phyloP scores from a whole-genome alignment of 2,888 invertebrate species.

The Andrena trimmerana region DNA sequence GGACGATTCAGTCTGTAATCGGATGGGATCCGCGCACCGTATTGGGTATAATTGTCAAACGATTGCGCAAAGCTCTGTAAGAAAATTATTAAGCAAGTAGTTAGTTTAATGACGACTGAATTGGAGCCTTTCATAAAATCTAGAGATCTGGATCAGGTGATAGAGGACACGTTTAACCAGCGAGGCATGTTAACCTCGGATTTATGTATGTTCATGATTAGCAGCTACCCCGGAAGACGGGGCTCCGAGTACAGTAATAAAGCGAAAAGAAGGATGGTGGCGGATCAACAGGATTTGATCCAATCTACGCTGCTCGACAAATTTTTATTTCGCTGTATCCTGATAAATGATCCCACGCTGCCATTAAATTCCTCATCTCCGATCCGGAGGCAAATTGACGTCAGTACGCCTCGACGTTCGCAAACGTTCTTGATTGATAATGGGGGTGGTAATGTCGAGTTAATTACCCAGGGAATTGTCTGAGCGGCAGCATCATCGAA shows the following conservation, averaged over 20 bases:
- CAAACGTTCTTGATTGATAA: not conserved
- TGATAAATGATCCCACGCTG: not conserved
- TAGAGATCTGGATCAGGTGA: not conserved
- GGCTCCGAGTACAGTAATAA: conserved; percentile 11
- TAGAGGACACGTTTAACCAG: not conserved
- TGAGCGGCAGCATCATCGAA: not conserved
- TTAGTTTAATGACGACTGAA: not conserved
- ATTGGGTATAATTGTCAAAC: no score
- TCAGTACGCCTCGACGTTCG: not conserved
- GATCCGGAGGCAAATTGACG: not conserved
- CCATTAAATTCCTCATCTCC: not conserved
- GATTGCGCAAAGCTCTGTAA: no score
- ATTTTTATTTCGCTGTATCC: not conserved
- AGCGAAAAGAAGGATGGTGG: not conserved
- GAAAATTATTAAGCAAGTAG: no score
- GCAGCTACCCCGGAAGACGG: conserved; percentile 2
- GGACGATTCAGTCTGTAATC: not conserved
- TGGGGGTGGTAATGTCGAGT: not conserved
- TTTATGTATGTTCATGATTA: conserved; percentile 15
- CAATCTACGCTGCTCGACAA: not conserved
- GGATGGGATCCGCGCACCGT: not conserved
- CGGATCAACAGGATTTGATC: not conserved
- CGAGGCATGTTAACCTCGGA: conserved; percentile 4
- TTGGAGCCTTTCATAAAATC: not conserved
- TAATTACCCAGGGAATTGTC: conserved; percentile 5